phyloP scores from a whole-genome alignment of 2,113 vertebrate species.

The Irena cyanogastra region DNA sequence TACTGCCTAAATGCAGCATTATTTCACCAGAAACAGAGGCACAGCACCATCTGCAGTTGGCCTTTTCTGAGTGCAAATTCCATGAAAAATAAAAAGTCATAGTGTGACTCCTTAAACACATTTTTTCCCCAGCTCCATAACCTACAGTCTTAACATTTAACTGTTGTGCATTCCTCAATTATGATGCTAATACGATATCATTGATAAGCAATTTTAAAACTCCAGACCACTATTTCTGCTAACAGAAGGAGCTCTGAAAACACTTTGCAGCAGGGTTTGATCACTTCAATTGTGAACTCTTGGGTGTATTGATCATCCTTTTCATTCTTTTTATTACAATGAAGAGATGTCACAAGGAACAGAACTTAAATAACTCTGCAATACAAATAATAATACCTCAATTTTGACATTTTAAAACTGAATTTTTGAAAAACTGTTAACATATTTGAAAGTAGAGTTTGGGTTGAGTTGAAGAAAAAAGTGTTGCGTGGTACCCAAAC shows the following conservation, averaged over 20 bases:
- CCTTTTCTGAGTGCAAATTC: not conserved
- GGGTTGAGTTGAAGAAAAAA: not conserved
- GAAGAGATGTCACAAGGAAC: not conserved
- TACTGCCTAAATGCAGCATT: not conserved
- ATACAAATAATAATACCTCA: not conserved
- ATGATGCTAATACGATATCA: not conserved
- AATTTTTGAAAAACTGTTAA: not conserved
- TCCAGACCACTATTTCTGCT: not conserved
- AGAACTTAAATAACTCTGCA: not conserved
- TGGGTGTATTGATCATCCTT: not conserved
- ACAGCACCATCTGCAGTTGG: conserved; percentile 69
- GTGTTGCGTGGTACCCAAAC: not conserved
- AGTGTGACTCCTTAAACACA: not conserved
- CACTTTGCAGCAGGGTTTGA: not conserved
- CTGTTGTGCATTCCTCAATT: not conserved
- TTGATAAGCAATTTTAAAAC: not conserved
- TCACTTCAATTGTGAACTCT: not conserved
- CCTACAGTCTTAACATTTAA: not conserved
- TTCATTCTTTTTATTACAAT: not conserved
- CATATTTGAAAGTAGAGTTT: not conserved
- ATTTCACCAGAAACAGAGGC: not conserved
- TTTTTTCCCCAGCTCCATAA: not conserved
- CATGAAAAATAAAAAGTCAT: not conserved
- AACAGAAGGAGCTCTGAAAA: not conserved
- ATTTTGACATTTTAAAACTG: not conserved